Evolutionary conservation across 2,888 invertebrate species (phyloP), one percentile per base, ranked within the genome.

Genomic region (Chloromyia formosa): DNA sequence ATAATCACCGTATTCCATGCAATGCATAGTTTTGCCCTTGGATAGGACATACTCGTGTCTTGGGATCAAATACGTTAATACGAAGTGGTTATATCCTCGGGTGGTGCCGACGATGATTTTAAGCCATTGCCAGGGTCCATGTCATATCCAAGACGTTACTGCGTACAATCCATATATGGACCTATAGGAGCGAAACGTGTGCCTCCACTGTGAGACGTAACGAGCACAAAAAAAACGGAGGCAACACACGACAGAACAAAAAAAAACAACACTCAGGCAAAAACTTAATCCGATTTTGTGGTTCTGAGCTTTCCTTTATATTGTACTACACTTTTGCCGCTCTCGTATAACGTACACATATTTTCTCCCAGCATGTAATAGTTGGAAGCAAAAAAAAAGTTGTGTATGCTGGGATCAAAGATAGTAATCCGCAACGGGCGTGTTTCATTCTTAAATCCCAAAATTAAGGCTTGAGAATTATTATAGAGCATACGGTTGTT

Each of bases 221-320:
- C 58, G 18, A 20, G 22, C 40, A 42, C 1, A 35, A 42, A 42
- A 4, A 16, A n/a, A 62, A 27, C n/a, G n/a, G n/a, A n/a, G n/a
- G n/a, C 14, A 23, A 12, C 7, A 23, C 18, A 0, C 16, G 40
- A 42, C 3, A 62, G 16, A 66, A 2, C 27, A 66, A 12, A 66
- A 66, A 40, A 18, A 54, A 10, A 35, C 16, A 68, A 49, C 49
- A 12, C 42, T 23, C 18, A 60, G 61, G 45, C 73, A 61, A 61
- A 45, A 73, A 73, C 60, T 60, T 73, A 73, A 73, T 73, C 73
- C 73, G 73, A 73, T 73, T 73, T 73, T 49, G 4, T 54, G 71
- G 71, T 71, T 58, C 18, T 40, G 42, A 49, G 49, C 66, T 66
- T 23, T 66, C 9, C 49, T 49, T 66, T 18, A 49, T 45, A 20